A percentile compares a stretch with the other conserved stretches of the same genome.
Evolutionary conservation across 2,113 vertebrate genomes (phyloP).

Genomic region (Nannospalax galili): DNA sequence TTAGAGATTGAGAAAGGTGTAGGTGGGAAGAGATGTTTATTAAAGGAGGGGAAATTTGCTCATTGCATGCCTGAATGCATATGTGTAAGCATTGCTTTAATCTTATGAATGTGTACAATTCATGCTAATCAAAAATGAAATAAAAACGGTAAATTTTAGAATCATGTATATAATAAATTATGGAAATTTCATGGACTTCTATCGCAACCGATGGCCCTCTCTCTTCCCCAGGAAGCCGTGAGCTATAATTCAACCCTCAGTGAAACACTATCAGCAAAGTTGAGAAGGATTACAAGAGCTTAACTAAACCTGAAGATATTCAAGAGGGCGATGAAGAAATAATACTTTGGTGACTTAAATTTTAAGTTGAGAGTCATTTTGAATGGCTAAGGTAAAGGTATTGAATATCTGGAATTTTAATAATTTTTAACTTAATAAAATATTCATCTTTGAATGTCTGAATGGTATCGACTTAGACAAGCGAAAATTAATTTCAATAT

Average conservation of each 20-base stretch:
- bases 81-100: background rate
- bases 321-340: background rate
- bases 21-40: background rate
- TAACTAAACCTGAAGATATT: constrained; percentile 35
- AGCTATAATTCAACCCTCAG: background rate
- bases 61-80: background rate
- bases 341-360: background rate
- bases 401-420: background rate
- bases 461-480: background rate
- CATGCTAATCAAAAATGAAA: background rate
- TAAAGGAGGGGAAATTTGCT: no score
- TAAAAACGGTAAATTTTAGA: background rate
- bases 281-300: background rate
- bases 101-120: background rate
- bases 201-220: background rate
- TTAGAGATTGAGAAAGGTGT: background rate
- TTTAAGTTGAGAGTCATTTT: constrained; percentile 37
- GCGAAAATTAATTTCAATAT: constrained; percentile 1
- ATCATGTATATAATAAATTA: background rate
- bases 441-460: constrained; percentile 12
- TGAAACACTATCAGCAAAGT: background rate
- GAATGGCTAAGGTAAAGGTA: constrained; percentile 10
- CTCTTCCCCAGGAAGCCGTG: background rate
- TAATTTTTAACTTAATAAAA: constrained; percentile 17
- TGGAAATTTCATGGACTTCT: background rate